These are phyloP conservation scores for Cyprinodon tularosa DNA, from an alignment of 2,113 vertebrate species.

Conservation along the genomic window DNA sequence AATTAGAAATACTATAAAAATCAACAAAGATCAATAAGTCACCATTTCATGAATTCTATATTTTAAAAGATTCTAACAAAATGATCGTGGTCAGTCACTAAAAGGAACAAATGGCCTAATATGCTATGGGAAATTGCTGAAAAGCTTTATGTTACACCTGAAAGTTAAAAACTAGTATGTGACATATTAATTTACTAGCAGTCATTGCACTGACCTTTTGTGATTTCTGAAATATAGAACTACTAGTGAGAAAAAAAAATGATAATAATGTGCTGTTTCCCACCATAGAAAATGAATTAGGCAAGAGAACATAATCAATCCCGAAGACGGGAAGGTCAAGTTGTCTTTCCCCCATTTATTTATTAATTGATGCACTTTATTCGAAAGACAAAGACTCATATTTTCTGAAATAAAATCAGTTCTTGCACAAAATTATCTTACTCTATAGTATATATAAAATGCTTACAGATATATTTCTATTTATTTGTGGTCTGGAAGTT, in stretches of 20 bases:
- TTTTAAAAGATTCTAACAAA: neutral
- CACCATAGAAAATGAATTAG: slow-evolving; percentile 1
- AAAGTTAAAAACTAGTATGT: neutral
- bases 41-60: neutral
- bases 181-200: neutral
- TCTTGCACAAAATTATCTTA: neutral
- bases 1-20: slow-evolving; percentile 17
- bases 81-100: neutral
- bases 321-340: slow-evolving; percentile 22
- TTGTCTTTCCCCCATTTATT: slow-evolving; percentile 19
- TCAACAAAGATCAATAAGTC: neutral
- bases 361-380: slow-evolving; percentile 13
- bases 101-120: neutral
- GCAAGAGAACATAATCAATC: neutral
- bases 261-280: neutral
- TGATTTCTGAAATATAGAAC: neutral
- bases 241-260: slow-evolving; percentile 3
- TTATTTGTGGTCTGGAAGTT: no score
- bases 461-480: neutral
- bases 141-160: neutral
- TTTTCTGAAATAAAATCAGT: neutral
- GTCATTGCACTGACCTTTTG: slow-evolving; percentile 1
- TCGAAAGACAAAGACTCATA: neutral
- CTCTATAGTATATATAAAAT: slow-evolving; percentile 6
- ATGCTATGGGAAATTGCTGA: neutral